Base-by-base conservation (phyloP, 35 echinoderm and acorn worm species). In the Diadema setosum region DNA sequence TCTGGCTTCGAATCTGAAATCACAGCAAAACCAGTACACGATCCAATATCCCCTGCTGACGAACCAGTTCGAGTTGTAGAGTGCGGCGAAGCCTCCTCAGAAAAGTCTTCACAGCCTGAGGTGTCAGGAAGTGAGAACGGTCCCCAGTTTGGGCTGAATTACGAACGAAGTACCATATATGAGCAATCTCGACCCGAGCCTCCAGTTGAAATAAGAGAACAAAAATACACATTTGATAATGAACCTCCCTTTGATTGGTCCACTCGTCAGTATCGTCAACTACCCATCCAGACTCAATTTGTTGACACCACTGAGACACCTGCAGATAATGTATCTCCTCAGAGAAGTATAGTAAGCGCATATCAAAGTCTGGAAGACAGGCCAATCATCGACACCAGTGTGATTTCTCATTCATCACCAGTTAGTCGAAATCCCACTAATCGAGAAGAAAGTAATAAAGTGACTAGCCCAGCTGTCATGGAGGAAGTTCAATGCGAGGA, bases 301-400 rank as follows among this genome's bases (percentile, higher is more conserved):
- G 9, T n/a, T 52, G 48, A 52, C 9, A 9, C 9, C 48, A 52
- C 9, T n/a, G n/a, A 52, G 48, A 52, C 48, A 52, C n/a, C 9
- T 52, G n/a, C 48, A 52, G 9, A 52, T n/a, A n/a, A 52, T 52
- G 9, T 52, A n/a, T 52, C 48, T 52, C 9, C 9, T 11, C 48
- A 52, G 48, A 78, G 44, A 21, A 78, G 24, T 17, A 78, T 41
- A 25, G 44, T 78, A 31, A 78, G 73, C n/a, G 39, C 44, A 41
- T 78, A 41, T 78, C 73, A 78, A 41, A 78, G 73, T 78, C 73
- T 78, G 39, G 73, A 78, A 44, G 73, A 78, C 44, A 78, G 73
- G 73, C 73, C 73, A 78, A 78, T 78, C 3, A 78, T 78, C 18
- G 73, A 78, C 30, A 78, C 73, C 21, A 78, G 73, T 44, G 44